Evolutionary conservation across 53 echinoderm and acorn worm genomes (phyloP), one percentile per base, ranked within the genome.

Genomic region (Pentamera pediparva): DNA sequence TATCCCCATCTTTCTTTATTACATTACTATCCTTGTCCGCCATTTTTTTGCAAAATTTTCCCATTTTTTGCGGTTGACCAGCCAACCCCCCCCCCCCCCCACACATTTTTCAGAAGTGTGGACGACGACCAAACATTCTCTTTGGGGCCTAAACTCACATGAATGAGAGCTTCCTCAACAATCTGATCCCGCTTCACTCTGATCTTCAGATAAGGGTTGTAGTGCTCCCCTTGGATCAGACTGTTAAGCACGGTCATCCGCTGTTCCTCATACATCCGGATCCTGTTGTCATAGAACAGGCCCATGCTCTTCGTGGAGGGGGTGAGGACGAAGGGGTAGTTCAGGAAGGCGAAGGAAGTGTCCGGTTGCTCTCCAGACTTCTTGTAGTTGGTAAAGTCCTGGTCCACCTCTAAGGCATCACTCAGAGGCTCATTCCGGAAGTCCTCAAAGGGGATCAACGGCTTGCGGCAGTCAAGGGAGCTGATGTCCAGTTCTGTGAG

Each of bases 391-490:
- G 96, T 86, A 70, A 96, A 96, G 70, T 92, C 96, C 12, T 85
- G 79, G 24, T 92, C 88, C 3, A 96, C 65, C 34, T 92, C 96
- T 32, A 96, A 53, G 35, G 85, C 88, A 29, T 96, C 96, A 74
- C 88, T 91, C n/a, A 96, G 65, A 9, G 96, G 86, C 65, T 96
- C 96, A 70, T 96, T 96, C 69, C 88, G 91, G 70, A 96, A 96
- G 54, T 96, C 96, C 50, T 74, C 82, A 51, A 96, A 92, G 15
- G 91, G 79, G 59, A 96, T 88, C 2, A 85, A 78, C 4, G 96
- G 96, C 22, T 86, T 77, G 10, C 83, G 73, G 27, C 84, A 85
- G 69, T 85, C 91, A 33, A 91, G 51, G 17, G 82, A 77, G 1
- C 64, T 85, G 56, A 91, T 29, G 1, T 83, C 83, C 53, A 96